Base-by-base conservation (phyloP, 2,888 invertebrate species). In the Tetanocera ferruginea region DNA sequence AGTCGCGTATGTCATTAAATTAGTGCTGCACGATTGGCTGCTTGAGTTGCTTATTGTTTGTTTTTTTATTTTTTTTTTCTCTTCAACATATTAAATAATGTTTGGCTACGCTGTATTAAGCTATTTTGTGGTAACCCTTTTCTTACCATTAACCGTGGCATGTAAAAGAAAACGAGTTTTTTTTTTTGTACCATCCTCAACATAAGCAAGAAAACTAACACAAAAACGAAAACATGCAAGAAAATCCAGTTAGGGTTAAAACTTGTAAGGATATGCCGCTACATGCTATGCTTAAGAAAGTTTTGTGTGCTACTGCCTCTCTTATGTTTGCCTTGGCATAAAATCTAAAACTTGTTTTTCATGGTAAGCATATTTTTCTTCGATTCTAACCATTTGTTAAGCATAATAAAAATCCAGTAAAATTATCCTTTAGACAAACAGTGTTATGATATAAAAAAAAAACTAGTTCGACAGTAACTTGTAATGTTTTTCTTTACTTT, bases 1-100 rank as follows among this genome's bases (percentile, higher is more conserved):
- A 76, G 52, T 62, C 66, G 71, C 77, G 79, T 85, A 85, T 85
- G 85, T 85, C 85, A 85, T 85, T 85, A 84, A 85, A 86, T 85
- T 84, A 85, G 85, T 85, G 84, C 77, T 85, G 81, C 78, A 67
- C 76, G 82, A 79, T 77, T 77, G 79, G 73, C 52, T 52, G 55
- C 62, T 74, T 55, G 73, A 77, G 60, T n/a, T 8, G 57, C 8
- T n/a, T 37, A 34, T 23, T 34, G 31, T 37, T 37, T 67, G 34
- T 19, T 37, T 34, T n/a, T 19, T 67, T n/a, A 37, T 66, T 3
- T 37, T 23, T 37, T 67, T 9, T 67, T n/a, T n/a, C 8, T 23
- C 28, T 9, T 14, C 14, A n/a, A n/a, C n/a, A n/a, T n/a, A n/a
- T n/a, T 43, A 25, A 4, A 60, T 60, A 60, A 60, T 60, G 25